phyloP scores from a whole-genome alignment of 2,113 vertebrate species.

The Myotis lucifugus region DNA sequence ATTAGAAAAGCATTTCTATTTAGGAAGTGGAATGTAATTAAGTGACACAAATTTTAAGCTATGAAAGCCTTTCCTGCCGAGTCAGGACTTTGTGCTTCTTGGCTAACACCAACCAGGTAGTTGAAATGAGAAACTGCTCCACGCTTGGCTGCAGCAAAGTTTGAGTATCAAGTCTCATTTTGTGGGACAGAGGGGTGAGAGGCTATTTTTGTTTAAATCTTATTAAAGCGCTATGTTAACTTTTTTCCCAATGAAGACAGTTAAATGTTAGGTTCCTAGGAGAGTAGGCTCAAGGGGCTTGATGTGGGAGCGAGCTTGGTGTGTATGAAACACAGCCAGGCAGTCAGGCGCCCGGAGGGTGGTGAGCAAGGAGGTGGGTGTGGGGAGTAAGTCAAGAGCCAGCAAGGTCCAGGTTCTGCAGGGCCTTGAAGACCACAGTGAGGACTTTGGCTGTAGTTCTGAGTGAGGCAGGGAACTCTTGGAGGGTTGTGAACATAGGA shows the following conservation, averaged over 20 bases:
- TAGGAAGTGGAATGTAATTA: slow-evolving; percentile 68
- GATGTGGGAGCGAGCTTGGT: not conserved
- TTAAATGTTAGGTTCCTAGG: not conserved
- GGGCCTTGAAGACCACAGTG: too few relatives aligned
- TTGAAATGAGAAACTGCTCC: not conserved
- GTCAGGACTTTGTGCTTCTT: not conserved
- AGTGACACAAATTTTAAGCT: slow-evolving; percentile 47
- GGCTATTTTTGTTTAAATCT: not conserved
- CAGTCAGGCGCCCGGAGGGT: not conserved
- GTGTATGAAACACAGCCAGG: not conserved
- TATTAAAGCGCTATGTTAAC: not conserved
- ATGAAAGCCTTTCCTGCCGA: slow-evolving; percentile 3
- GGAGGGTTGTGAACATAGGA: not conserved
- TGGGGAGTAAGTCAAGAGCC: not conserved
- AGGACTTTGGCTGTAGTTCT: not conserved
- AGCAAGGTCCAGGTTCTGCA: not conserved
- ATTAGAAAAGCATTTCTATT: slow-evolving; percentile 64
- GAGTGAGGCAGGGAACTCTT: not conserved
- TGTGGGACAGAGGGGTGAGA: not conserved
- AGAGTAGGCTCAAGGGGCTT: not conserved
- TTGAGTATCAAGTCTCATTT: not conserved
- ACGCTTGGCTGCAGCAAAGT: not conserved
- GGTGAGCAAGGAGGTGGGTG: not conserved
- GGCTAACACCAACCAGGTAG: not conserved
- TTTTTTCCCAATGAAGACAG: not conserved